phyloP scores from a whole-genome alignment of 2,113 vertebrate species.

The Ahaetulla prasina region DNA sequence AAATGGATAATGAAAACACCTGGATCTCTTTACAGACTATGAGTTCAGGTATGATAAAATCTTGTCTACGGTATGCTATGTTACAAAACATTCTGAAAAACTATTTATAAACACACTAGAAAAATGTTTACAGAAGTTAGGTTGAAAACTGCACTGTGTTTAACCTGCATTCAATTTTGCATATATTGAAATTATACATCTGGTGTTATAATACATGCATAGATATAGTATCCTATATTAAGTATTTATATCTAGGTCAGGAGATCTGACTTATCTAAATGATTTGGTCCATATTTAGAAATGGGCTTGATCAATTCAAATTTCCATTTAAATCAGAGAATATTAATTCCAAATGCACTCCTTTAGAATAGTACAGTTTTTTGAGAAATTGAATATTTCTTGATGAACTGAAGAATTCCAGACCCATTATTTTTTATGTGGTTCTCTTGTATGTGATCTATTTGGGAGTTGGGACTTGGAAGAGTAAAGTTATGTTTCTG shows the following conservation, averaged over 20 bases:
- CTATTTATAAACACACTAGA: neutral
- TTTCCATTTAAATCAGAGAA: neutral
- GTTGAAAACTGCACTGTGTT: neutral
- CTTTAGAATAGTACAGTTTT: neutral
- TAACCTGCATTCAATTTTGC: neutral
- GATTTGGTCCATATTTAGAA: neutral
- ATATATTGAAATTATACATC: neutral
- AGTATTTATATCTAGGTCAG: neutral
- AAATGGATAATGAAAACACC: neutral
- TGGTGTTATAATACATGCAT: neutral
- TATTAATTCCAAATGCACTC: neutral
- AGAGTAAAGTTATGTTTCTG: constrained; percentile 27
- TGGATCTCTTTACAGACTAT: neutral
- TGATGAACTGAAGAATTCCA: constrained; percentile 6
- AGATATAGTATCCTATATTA: neutral
- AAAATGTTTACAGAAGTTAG: neutral
- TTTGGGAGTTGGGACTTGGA: neutral
- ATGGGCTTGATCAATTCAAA: neutral
- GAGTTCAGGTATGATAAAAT: neutral
- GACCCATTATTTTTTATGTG: neutral
- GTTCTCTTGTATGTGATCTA: neutral
- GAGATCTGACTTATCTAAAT: neutral
- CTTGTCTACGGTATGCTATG: neutral
- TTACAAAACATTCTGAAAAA: neutral
- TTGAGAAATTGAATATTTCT: constrained; percentile 20